phyloP scores from a whole-genome alignment of 2,888 invertebrate species.

The Polylopha cassiicola region DNA sequence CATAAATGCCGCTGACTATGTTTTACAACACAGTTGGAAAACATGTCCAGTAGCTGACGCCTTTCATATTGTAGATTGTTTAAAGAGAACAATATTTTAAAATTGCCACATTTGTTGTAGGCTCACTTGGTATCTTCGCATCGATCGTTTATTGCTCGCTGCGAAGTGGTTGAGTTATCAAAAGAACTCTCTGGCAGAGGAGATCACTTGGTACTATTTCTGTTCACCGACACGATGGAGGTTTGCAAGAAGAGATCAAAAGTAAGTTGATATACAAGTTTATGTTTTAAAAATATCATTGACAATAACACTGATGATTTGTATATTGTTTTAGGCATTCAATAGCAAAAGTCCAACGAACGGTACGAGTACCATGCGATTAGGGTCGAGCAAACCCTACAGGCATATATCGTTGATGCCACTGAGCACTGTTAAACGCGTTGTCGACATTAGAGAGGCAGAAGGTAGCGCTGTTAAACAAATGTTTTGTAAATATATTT shows the following conservation, averaged over 20 bases:
- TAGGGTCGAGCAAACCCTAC: constrained; percentile 87
- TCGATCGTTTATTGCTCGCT: constrained; percentile 90
- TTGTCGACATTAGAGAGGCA: constrained; percentile 92
- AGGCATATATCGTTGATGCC: constrained; percentile 94
- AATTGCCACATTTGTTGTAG: constrained; percentile 62
- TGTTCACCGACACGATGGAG: constrained; percentile 96
- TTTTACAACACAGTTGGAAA: too few relatives aligned
- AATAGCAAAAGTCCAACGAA: constrained; percentile 78
- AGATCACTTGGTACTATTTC: constrained; percentile 90
- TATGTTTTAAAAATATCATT: background rate
- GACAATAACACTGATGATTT: too few relatives aligned
- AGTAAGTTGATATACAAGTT: constrained; percentile 44
- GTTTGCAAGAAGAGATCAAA: constrained; percentile 92
- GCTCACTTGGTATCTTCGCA: constrained; percentile 95
- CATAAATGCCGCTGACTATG: background rate
- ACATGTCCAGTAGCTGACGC: background rate
- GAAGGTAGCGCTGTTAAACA: constrained; percentile 74
- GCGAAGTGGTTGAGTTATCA: constrained; percentile 92
- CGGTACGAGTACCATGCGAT: constrained; percentile 75
- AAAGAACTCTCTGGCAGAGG: constrained; percentile 91
- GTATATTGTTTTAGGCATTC: constrained; percentile 71
- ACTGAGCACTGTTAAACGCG: constrained; percentile 91
- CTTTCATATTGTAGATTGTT: background rate
- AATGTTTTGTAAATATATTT: background rate
- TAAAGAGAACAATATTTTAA: too few relatives aligned